Evolutionary conservation across 2,113 vertebrate species (phyloP).

Genomic region (Oreotragus oreotragus): DNA sequence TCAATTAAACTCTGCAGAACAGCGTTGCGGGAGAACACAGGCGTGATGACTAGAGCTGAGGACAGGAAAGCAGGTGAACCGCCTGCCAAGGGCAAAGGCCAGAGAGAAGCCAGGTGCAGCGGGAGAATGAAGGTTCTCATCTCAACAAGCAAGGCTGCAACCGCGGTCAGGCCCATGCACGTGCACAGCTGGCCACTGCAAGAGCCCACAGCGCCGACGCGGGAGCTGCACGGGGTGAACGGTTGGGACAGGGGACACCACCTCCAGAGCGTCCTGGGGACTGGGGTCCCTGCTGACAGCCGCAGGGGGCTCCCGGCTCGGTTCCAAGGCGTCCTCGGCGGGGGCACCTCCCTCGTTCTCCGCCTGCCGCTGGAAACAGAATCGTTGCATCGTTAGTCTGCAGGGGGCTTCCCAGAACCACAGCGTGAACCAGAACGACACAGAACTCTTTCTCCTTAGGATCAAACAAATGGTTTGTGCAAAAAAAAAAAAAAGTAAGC

Average conservation of each 20-base stretch:
- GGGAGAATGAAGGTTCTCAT: background rate
- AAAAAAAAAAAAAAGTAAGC: background rate
- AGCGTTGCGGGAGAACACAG: background rate
- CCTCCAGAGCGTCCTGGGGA: constrained; percentile 53
- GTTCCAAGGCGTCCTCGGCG: background rate
- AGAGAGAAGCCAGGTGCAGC: background rate
- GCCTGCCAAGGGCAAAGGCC: accelerated
- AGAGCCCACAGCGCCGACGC: accelerated
- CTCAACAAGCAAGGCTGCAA: background rate
- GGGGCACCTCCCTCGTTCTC: background rate
- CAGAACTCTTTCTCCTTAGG: background rate
- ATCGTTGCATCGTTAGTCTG: background rate
- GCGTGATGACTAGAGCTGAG: background rate
- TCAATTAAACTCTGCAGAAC: background rate
- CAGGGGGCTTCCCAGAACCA: background rate
- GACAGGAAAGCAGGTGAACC: background rate
- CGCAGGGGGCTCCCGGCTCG: constrained; percentile 30
- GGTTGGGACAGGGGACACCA: constrained; percentile 31
- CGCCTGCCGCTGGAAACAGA: constrained; percentile 68
- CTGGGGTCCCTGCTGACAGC: constrained; percentile 22
- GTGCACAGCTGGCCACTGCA: accelerated
- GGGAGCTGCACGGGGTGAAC: background rate
- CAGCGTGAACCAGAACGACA: background rate
- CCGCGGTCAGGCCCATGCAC: accelerated
- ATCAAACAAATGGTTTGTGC: accelerated